These are phyloP conservation scores for Tribolium castaneum DNA, from an alignment of 1,140 invertebrate species.

Conservation along the genomic window DNA sequence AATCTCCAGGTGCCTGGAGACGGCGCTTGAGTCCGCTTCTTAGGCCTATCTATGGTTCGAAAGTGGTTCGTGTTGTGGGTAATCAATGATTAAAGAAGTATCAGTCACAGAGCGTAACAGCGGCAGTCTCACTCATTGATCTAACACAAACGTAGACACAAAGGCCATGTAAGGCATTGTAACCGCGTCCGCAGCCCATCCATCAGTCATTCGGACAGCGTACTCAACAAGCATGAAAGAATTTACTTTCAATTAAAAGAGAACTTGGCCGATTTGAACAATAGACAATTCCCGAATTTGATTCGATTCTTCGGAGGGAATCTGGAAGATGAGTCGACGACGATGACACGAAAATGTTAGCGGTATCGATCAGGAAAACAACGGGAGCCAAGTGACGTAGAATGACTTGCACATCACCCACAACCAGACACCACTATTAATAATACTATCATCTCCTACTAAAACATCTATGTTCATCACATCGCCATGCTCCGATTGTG, in stretches of 20 bases:
- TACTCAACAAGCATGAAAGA: slow-evolving; percentile 56
- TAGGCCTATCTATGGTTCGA: no score
- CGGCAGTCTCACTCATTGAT: slow-evolving; percentile 49
- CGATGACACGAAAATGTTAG: slow-evolving; percentile 61
- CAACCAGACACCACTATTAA: slow-evolving; percentile 62
- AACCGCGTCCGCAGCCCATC: slow-evolving; percentile 52
- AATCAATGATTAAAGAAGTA: slow-evolving; percentile 28
- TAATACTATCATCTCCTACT: slow-evolving; percentile 57
- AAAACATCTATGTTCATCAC: slow-evolving; percentile 54
- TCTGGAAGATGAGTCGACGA: slow-evolving; percentile 35
- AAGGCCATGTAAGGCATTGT: slow-evolving; percentile 55
- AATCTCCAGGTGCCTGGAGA: neutral
- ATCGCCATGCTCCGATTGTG: slow-evolving; percentile 47
- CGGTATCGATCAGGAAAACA: slow-evolving; percentile 61
- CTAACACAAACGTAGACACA: slow-evolving; percentile 53
- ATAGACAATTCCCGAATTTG: slow-evolving; percentile 25
- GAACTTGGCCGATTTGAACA: slow-evolving; percentile 53
- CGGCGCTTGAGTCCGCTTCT: neutral
- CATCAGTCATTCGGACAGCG: slow-evolving; percentile 56
- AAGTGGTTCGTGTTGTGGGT: neutral
- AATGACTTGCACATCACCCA: slow-evolving; percentile 62
- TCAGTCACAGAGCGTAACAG: slow-evolving; percentile 22
- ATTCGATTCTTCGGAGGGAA: neutral
- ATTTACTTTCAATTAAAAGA: slow-evolving; percentile 59
- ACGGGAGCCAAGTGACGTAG: slow-evolving; percentile 61